Evolutionary conservation across 1,140 invertebrate genomes (phyloP).

Genomic region (Sycobia sp.): DNA sequence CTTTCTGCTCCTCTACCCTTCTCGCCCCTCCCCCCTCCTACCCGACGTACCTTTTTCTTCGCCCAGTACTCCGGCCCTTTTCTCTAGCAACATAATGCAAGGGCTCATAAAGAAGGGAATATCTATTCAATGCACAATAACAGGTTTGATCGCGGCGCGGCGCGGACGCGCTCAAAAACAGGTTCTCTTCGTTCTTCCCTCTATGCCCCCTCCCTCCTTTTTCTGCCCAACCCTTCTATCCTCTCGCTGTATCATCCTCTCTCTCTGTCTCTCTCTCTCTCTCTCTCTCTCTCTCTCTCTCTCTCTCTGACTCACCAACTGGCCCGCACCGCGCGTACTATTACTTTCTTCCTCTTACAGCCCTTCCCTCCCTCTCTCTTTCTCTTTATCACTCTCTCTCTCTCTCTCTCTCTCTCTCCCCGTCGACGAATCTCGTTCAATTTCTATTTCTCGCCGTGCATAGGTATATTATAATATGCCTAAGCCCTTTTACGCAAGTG

Average conservation of each 20-base stretch:
- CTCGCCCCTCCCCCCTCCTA: background rate
- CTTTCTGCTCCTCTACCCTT: background rate
- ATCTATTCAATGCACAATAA: slow-evolving; percentile 36
- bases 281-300: no score
- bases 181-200: slow-evolving; percentile 32
- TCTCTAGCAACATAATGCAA: slow-evolving; percentile 21
- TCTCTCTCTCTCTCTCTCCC: background rate
- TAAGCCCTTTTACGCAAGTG: slow-evolving; percentile 23
- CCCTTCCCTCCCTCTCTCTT: background rate
- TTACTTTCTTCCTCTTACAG: background rate
- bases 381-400: background rate
- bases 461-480: no score
- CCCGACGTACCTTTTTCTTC: background rate
- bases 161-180: slow-evolving; percentile 17
- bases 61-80: no score
- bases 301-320: no score
- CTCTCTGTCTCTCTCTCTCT: no score
- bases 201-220: slow-evolving; percentile 20
- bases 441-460: slow-evolving; percentile 30
- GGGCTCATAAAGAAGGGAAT: slow-evolving; percentile 31
- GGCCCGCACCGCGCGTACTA: no score
- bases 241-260: no score
- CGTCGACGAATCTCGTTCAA: slow-evolving; percentile 13
- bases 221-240: no score
- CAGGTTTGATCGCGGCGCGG: slow-evolving; percentile 21